phyloP scores from a whole-genome alignment of 2,797 vertebrate genomes.

The Pantherophis alleghaniensis region DNA sequence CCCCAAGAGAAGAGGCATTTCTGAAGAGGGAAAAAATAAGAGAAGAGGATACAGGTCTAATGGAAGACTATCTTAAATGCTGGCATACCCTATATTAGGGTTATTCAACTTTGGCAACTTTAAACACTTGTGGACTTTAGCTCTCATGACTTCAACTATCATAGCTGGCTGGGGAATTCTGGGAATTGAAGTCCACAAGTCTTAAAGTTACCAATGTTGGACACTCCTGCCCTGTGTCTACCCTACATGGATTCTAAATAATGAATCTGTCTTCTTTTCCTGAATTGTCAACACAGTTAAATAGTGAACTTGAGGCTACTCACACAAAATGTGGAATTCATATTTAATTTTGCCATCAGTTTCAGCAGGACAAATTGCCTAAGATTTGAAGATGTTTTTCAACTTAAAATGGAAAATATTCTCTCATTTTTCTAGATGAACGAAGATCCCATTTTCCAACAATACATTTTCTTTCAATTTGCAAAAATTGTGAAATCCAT shows the following conservation, averaged over 20 bases:
- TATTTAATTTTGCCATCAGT: not conserved
- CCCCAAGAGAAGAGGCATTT: not conserved
- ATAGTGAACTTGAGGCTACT: not conserved
- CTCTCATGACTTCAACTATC: not conserved
- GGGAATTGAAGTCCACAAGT: not conserved
- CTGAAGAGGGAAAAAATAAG: not conserved
- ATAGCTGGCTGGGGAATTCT: not conserved
- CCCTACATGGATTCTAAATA: not conserved
- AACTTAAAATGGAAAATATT: not conserved
- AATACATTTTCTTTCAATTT: not conserved
- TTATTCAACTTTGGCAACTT: not conserved
- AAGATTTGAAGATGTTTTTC: not conserved
- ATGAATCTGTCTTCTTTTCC: not conserved
- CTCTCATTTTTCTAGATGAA: not conserved
- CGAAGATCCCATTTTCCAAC: not conserved
- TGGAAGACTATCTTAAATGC: not conserved
- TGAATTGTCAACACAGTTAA: not conserved
- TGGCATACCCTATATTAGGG: not conserved
- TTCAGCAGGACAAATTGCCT: not conserved
- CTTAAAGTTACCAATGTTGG: not conserved
- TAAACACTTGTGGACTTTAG: not conserved
- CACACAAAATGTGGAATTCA: not conserved
- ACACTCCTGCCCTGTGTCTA: not conserved
- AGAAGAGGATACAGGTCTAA: not conserved
- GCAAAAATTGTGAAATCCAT: not conserved